Base-by-base conservation (phyloP, 2,888 invertebrate genomes). In the Pycnomerus fuliginosus region DNA sequence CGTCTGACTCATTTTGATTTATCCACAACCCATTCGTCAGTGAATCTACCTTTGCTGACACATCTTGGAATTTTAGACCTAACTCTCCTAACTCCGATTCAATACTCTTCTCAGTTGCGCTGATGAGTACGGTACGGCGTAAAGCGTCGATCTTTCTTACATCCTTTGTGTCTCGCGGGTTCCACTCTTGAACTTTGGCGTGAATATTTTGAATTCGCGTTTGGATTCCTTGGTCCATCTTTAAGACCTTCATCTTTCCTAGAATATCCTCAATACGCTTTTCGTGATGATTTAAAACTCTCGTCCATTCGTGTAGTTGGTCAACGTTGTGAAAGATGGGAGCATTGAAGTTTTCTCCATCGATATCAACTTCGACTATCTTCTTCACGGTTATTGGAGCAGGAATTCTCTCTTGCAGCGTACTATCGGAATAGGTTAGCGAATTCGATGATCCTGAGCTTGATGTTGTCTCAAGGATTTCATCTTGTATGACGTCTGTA, bases 21-120 rank as follows among this genome's bases (percentile, higher is more conserved):
- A 29, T 29, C 30, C 30, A 29, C 15, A 29, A 29, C 2, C 30
- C 30, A 10, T 29, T 3, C 1, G 30, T 29, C 2, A 29, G 13
- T 5, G 30, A 4, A 16, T 29, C 15, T 16, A 29, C 30, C 7
- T 16, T 15, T 16, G 30, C 30, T 29, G 14, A 13, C 3, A 29
- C 30, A n/a, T 29, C 16, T 29, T 29, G 11, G 3, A 29, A 29
- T 11, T 29, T 29, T 29, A 29, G 14, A 3, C 29, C 29, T 3
- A 29, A 3, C 12, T 29, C 12, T 3, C 29, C 29, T 3, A 29
- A 8, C 3, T 29, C 30, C 2, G 10, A 16, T 14, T 29, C 30
- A 15, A 29, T 2, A 7, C 1, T 2, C 2, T 13, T 3, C 8
- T 29, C 30, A 29, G 8, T 8, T 13, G 30, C 30, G 15, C 30